Evolutionary conservation across 2,888 invertebrate genomes (phyloP).

Genomic region (Oxystoma pomonae): DNA sequence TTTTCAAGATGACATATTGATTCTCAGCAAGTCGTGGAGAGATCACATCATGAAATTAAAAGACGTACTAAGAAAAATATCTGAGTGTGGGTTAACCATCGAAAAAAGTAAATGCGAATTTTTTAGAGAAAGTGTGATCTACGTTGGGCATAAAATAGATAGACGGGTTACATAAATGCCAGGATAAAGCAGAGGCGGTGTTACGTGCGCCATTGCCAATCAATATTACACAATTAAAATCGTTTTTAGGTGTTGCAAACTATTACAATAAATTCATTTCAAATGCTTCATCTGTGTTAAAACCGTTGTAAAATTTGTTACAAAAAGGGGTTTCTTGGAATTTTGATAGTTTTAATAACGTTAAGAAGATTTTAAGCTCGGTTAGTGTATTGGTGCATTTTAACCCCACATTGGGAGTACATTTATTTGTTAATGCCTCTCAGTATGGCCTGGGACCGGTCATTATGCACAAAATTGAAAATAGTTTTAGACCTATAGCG

Average conservation of each 20-base stretch:
- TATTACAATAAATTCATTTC: constrained; percentile 13
- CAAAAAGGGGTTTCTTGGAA: constrained; percentile 8
- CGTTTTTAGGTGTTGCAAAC: constrained; percentile 12
- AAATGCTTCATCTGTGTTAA: constrained; percentile 7
- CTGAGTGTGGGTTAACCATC: constrained; percentile 6
- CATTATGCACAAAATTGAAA: constrained; percentile 4
- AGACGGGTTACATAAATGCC: constrained; percentile 12
- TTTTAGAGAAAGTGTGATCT: constrained; percentile 6
- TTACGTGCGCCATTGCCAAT: constrained; percentile 1
- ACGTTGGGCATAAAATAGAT: constrained; percentile 15
- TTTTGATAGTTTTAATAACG: constrained; percentile 5
- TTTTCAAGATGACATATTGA: constrained; percentile 12
- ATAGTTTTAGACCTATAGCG: constrained; percentile 1
- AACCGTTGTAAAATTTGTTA: constrained; percentile 14
- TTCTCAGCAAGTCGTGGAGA: neutral
- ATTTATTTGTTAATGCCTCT: constrained; percentile 11
- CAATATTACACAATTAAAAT: constrained; percentile 12
- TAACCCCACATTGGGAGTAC: constrained; percentile 2
- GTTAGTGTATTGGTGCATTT: constrained; percentile 3
- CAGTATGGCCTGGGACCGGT: constrained; percentile 7
- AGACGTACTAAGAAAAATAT: constrained; percentile 7
- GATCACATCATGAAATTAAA: constrained; percentile 5
- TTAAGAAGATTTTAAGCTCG: constrained; percentile 7
- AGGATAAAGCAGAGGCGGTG: constrained; percentile 8
- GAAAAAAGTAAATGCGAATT: constrained; percentile 10